A percentile compares a stretch with the other conserved stretches of the same genome.
Conservation (phyloP, 2,797 vertebrate species). For the Chaetophractus vellerosus region DNA sequence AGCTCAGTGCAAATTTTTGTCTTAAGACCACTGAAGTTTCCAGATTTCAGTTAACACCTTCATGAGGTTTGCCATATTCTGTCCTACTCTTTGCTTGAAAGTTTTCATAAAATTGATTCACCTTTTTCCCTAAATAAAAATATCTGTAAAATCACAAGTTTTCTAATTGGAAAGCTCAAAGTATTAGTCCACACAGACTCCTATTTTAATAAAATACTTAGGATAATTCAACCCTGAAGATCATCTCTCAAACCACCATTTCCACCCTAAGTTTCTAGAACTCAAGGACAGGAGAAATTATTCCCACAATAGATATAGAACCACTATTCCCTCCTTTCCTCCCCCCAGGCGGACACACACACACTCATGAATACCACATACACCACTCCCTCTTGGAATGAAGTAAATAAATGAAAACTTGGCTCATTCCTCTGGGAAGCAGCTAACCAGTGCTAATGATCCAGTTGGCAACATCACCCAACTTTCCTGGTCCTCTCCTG, state of each 20-base stretch:
- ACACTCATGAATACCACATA: background rate
- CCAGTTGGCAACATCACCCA: background rate
- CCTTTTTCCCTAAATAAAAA: conserved; percentile 56
- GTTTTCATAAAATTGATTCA: conserved; percentile 1
- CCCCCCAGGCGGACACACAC: background rate
- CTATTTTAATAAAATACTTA: conserved; percentile 60
- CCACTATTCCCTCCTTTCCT: background rate
- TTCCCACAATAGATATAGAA: background rate
- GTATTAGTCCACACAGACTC: background rate
- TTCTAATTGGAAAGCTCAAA: conserved; percentile 62
- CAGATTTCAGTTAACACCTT: background rate
- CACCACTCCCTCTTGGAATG: background rate
- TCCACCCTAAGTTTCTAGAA: background rate
- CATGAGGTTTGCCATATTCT: background rate
- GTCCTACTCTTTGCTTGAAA: conserved; percentile 4
- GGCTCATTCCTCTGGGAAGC: conserved; percentile 26
- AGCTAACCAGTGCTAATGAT: background rate
- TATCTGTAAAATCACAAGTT: conserved; percentile 34
- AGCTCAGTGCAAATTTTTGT: background rate
- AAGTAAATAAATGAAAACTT: conserved; percentile 58
- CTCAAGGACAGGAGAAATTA: background rate
- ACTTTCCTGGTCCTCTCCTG: background rate
- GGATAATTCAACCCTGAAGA: conserved; percentile 5
- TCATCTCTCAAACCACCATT: background rate
- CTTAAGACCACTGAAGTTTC: background rate